phyloP scores from a whole-genome alignment of 2,888 invertebrate genomes.

The Heliconius hortense region DNA sequence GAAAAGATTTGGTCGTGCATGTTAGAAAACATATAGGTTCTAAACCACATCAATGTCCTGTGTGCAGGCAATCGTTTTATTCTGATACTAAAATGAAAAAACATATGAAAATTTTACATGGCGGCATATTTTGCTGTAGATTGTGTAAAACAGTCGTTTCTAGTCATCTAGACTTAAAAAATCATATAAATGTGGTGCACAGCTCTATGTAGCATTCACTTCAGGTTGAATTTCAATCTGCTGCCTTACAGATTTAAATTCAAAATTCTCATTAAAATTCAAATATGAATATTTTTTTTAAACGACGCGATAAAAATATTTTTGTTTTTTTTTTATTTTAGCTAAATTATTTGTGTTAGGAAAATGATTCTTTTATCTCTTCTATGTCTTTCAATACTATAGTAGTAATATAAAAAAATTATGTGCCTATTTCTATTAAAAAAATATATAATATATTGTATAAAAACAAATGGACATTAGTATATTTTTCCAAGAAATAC shows the following conservation, averaged over 20 bases:
- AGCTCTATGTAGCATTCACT: slow-evolving; percentile 54
- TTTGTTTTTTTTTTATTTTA: neutral
- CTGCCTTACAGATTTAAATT: neutral
- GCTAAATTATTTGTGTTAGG: neutral
- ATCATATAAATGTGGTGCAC: slow-evolving; percentile 59
- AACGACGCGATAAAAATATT: neutral
- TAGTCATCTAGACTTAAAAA: slow-evolving; percentile 58
- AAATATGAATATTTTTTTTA: neutral
- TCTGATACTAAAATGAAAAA: slow-evolving; percentile 54
- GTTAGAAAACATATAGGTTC: slow-evolving; percentile 69
- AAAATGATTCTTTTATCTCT: neutral
- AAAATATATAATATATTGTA: neutral
- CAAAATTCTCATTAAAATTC: neutral
- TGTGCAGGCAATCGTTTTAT: slow-evolving; percentile 63
- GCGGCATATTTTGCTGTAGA: slow-evolving; percentile 64
- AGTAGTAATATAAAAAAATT: slow-evolving; percentile 1
- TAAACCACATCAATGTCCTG: slow-evolving; percentile 62
- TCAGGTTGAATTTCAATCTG: neutral
- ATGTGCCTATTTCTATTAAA: slow-evolving; percentile 7
- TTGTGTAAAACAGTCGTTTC: slow-evolving; percentile 61
- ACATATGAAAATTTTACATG: slow-evolving; percentile 65
- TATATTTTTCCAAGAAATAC: slow-evolving; percentile 9
- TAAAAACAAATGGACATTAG: neutral
- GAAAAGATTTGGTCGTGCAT: slow-evolving; percentile 66
- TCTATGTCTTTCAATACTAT: neutral